These are phyloP conservation scores for Acleris emargana DNA, from an alignment of 2,888 invertebrate genomes.

Conservation along the genomic window DNA sequence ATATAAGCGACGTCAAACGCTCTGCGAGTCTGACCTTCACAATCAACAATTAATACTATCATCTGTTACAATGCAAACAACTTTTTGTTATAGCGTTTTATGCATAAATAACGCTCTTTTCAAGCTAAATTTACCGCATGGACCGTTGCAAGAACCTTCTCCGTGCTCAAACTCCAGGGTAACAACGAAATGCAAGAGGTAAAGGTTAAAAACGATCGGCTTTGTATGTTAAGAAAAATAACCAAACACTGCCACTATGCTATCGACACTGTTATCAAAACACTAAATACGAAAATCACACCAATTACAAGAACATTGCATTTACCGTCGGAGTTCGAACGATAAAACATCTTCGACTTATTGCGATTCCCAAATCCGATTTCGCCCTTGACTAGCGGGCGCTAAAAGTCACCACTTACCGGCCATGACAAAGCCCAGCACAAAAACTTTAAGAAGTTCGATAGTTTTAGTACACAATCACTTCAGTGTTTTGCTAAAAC, in stretches of 20 bases:
- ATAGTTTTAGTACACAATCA: constrained; percentile 82
- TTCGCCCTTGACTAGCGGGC: constrained; percentile 83
- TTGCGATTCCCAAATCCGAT: constrained; percentile 83
- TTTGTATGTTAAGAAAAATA: constrained; percentile 59
- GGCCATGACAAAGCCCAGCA: constrained; percentile 90
- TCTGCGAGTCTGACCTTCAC: constrained; percentile 53
- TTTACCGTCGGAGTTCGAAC: constrained; percentile 84
- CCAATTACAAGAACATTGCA: constrained; percentile 75
- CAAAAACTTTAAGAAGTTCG: constrained; percentile 81
- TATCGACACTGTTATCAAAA: constrained; percentile 71
- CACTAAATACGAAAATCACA: constrained; percentile 72
- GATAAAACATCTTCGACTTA: constrained; percentile 84
- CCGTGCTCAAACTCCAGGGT: constrained; percentile 57
- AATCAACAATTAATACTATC: constrained; percentile 60
- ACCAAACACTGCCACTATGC: constrained; percentile 77
- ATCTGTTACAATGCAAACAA: constrained; percentile 66
- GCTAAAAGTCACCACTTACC: constrained; percentile 88
- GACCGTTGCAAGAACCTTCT: constrained; percentile 67
- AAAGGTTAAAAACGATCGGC: constrained; percentile 74
- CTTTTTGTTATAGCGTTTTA: constrained; percentile 49
- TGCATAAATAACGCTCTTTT: constrained; percentile 43
- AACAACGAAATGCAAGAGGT: constrained; percentile 62
- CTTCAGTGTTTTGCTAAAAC: constrained; percentile 80
- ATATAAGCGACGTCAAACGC: constrained; percentile 42
- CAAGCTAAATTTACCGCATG: constrained; percentile 43